Conservation (phyloP, 2,113 vertebrate genomes). For the Cacatua alba region DNA sequence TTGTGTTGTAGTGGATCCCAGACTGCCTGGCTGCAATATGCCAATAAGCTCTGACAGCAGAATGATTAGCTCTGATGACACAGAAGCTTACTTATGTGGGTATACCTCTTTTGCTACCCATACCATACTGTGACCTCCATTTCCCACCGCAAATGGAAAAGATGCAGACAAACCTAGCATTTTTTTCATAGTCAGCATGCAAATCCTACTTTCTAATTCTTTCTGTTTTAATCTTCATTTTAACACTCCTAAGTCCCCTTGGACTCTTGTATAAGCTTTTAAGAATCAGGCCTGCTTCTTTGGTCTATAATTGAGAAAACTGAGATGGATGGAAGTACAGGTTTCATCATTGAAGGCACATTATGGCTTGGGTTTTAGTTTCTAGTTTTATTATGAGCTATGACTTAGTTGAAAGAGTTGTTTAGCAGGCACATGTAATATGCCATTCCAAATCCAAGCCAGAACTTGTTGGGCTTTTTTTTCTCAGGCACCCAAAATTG, state of each 20-base stretch:
- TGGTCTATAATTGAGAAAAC: background rate
- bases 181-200: background rate
- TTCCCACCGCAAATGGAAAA: background rate
- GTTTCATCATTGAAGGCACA: background rate
- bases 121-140: background rate
- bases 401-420: fast-evolving
- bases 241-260: fast-evolving
- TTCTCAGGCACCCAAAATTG: background rate
- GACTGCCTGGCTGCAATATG: background rate
- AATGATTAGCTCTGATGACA: background rate
- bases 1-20: background rate
- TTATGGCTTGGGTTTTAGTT: background rate
- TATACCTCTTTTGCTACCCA: background rate
- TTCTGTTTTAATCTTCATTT: background rate
- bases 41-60: background rate
- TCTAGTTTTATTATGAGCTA: background rate
- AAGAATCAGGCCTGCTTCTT: background rate
- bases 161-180: background rate
- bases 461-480: background rate
- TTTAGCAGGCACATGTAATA: background rate
- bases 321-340: background rate
- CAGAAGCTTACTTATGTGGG: fast-evolving
- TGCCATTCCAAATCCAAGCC: background rate
- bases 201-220: background rate
- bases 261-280: background rate